Evolutionary conservation across 2,797 vertebrate species (phyloP).

Genomic region (Macropus fuliginosus): DNA sequence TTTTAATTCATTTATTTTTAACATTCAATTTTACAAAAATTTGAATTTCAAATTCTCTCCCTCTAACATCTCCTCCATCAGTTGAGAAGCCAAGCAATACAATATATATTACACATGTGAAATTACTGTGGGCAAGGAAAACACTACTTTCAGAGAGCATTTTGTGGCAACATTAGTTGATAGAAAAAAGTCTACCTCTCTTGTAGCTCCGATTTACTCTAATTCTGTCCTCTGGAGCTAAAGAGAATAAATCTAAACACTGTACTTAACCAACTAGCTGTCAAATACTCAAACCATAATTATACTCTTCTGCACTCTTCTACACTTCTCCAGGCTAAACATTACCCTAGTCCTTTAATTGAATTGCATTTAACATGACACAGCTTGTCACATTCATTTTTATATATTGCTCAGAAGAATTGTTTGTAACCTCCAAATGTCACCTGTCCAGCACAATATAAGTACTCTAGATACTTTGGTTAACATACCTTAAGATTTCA

Average conservation of each 20-base stretch:
- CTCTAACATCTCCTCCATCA: background rate
- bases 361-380: background rate
- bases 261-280: background rate
- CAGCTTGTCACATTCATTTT: background rate
- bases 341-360: background rate
- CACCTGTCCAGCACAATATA: background rate
- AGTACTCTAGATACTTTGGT: background rate
- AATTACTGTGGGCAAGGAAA: background rate
- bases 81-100: background rate
- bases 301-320: background rate
- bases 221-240: background rate
- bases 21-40: background rate
- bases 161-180: background rate
- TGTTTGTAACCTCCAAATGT: background rate
- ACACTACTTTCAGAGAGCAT: background rate
- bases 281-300: background rate
- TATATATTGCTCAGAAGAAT: background rate
- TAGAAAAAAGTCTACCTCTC: background rate
- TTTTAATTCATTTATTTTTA: background rate
- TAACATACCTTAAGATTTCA: background rate
- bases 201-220: background rate
- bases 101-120: background rate
- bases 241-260: background rate
- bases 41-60: background rate
- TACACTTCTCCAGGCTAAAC: background rate